phyloP scores from a whole-genome alignment of 2,888 invertebrate genomes.

The Agrotis puta region DNA sequence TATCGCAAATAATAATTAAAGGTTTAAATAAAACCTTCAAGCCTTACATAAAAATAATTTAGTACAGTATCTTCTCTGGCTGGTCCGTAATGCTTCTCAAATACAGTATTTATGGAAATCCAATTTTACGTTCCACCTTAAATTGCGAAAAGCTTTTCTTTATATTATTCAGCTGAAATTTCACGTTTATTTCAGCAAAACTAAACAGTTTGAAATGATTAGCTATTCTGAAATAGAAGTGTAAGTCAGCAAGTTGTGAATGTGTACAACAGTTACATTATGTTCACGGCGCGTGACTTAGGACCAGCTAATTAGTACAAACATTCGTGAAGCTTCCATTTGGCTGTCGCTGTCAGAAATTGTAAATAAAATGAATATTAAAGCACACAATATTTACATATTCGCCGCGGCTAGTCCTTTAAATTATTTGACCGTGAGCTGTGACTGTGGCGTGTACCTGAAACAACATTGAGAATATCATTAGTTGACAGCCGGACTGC shows the following conservation, averaged over 20 bases:
- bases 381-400: slow-evolving; percentile 67
- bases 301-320: slow-evolving; percentile 29
- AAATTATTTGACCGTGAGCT: slow-evolving; percentile 49
- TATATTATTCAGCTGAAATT: neutral
- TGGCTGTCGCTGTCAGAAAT: slow-evolving; percentile 54
- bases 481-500: slow-evolving; percentile 52
- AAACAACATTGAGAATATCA: slow-evolving; percentile 67
- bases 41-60: slow-evolving; percentile 16
- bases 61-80: slow-evolving; percentile 5
- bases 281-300: slow-evolving; percentile 26
- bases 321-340: slow-evolving; percentile 38
- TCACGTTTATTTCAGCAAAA: slow-evolving; percentile 6
- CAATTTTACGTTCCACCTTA: neutral
- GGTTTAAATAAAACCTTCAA: neutral
- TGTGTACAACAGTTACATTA: slow-evolving; percentile 29
- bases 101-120: slow-evolving; percentile 26
- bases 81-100: slow-evolving; percentile 6
- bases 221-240: neutral
- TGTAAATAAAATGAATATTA: slow-evolving; percentile 71
- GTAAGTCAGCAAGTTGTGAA: slow-evolving; percentile 25
- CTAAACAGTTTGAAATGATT: slow-evolving; percentile 16
- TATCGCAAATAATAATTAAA: slow-evolving; percentile 1
- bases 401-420: slow-evolving; percentile 45
- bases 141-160: neutral
- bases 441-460: slow-evolving; percentile 68